A percentile compares a stretch with the other conserved stretches of the same genome.
Evolutionary conservation across 2,113 vertebrate genomes (phyloP).

Genomic region (Pedionomus torquatus): DNA sequence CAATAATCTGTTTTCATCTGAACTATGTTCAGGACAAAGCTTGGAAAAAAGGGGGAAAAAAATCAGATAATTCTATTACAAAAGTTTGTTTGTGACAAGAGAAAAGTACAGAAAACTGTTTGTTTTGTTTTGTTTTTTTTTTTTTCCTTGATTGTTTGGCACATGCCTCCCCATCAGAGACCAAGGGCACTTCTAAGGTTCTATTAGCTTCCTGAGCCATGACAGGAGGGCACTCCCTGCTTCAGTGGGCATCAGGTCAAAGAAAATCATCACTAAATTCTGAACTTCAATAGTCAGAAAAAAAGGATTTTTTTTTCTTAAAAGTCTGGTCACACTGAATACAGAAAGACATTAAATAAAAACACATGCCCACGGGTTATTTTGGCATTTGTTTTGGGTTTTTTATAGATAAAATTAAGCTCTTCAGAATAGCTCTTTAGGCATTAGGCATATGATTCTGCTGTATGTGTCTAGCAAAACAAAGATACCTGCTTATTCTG

Average conservation of each 20-base stretch:
- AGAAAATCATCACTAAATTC: not conserved
- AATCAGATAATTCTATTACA: not conserved
- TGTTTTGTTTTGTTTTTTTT: no score
- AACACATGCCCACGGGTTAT: no score
- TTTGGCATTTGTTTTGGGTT: not conserved
- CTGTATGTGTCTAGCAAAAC: not conserved
- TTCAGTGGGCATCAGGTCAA: not conserved
- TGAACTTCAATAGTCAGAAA: not conserved
- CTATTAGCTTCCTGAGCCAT: not conserved
- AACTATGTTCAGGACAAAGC: not conserved
- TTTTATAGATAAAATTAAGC: not conserved
- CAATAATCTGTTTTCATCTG: not conserved
- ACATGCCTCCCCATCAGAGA: rapidly evolving
- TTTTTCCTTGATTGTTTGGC: not conserved
- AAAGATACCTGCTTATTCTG: not conserved
- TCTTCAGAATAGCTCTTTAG: not conserved
- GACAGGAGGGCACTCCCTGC: not conserved
- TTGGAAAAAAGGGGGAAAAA: not conserved
- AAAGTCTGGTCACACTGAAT: not conserved
- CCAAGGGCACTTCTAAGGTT: not conserved
- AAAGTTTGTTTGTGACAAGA: not conserved
- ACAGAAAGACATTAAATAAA: not conserved
- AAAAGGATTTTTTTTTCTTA: not conserved
- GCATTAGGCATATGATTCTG: not conserved
- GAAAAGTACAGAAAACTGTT: not conserved